Evolutionary conservation across 2,888 invertebrate genomes (phyloP).

Genomic region (Elmis aenea): DNA sequence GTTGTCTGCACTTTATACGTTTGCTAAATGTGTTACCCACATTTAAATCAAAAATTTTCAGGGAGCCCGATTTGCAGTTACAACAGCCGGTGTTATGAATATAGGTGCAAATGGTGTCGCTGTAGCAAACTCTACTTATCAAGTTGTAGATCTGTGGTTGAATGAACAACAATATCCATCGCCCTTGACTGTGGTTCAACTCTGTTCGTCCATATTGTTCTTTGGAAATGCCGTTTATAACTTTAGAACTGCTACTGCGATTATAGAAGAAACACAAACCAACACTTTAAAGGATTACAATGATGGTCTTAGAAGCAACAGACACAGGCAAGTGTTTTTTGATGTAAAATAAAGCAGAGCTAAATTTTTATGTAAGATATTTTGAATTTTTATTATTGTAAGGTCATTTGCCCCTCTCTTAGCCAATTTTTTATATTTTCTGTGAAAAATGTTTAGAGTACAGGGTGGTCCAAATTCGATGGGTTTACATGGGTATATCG

Average conservation of each 20-base stretch:
- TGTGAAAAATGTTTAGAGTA: too few relatives aligned
- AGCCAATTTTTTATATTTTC: too few relatives aligned
- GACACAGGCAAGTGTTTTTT: slow-evolving; percentile 41
- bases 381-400: too few relatives aligned
- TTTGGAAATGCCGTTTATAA: slow-evolving; percentile 30
- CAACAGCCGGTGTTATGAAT: slow-evolving; percentile 21
- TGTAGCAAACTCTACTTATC: slow-evolving; percentile 23
- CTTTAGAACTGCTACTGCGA: slow-evolving; percentile 18
- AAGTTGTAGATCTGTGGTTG: slow-evolving; percentile 18
- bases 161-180: slow-evolving; percentile 22
- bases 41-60: too few relatives aligned
- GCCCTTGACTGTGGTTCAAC: slow-evolving; percentile 25
- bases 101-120: slow-evolving; percentile 19
- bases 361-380: too few relatives aligned
- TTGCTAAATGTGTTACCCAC: too few relatives aligned
- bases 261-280: slow-evolving; percentile 51
- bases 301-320: slow-evolving; percentile 51
- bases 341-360: background rate
- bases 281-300: slow-evolving; percentile 51
- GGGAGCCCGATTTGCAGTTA: slow-evolving; percentile 17
- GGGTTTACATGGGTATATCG: too few relatives aligned
- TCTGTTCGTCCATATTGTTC: slow-evolving; percentile 29
- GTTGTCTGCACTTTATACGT: too few relatives aligned
- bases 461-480: too few relatives aligned
- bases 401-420: too few relatives aligned